phyloP scores from a whole-genome alignment of 2,888 invertebrate species.

The Mimumesa dahlbomi region DNA sequence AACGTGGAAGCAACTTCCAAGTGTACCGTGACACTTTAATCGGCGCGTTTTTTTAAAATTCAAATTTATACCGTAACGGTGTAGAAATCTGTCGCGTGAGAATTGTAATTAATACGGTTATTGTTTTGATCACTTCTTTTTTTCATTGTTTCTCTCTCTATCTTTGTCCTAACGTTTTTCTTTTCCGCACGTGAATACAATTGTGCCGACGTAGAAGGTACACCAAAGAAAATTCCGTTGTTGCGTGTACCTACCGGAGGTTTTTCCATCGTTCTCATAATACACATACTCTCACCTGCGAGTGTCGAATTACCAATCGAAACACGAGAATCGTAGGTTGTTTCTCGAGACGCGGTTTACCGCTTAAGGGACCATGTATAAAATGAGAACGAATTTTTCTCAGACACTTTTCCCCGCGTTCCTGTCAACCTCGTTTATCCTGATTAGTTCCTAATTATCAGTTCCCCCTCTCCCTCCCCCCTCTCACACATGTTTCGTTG shows the following conservation, averaged over 20 bases:
- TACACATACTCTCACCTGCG: constrained; percentile 42
- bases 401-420: neutral
- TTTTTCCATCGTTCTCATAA: constrained; percentile 36
- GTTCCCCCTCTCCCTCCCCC: too few species aligned
- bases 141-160: neutral
- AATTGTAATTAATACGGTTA: neutral
- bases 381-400: constrained; percentile 37
- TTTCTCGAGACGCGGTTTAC: constrained; percentile 47
- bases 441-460: constrained; percentile 32
- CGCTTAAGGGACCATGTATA: constrained; percentile 42
- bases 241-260: neutral
- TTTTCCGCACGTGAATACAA: constrained; percentile 22
- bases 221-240: constrained; percentile 17
- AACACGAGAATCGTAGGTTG: constrained; percentile 38
- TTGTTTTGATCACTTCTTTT: too few species aligned
- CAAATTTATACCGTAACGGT: too few species aligned
- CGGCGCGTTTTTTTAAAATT: neutral
- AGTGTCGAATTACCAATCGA: constrained; percentile 50
- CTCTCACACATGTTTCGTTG: too few species aligned
- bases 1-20: constrained; percentile 4
- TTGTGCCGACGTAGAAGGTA: too few species aligned
- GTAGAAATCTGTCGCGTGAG: neutral
- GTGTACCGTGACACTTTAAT: constrained; percentile 33
- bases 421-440: neutral
- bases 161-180: neutral